Percentiles rank a stretch among this genome's conserved stretches.
Evolutionary conservation across 2,888 invertebrate species (phyloP).

Genomic region (Oeneis ivallda): DNA sequence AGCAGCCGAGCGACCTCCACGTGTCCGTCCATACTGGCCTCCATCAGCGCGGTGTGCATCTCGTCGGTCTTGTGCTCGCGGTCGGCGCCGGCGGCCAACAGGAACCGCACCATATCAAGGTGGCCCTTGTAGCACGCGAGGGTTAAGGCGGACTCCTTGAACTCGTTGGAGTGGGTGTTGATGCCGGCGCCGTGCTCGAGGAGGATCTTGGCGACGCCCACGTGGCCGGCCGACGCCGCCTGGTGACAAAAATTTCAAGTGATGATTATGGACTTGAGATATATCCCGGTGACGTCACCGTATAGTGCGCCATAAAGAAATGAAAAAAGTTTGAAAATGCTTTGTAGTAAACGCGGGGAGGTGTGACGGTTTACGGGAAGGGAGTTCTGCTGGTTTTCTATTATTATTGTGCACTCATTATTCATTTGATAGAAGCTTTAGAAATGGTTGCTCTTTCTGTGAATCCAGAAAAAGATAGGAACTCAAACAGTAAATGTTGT

Average conservation of each 20-base stretch:
- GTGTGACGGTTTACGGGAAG: no score
- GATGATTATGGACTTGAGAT: slow-evolving; percentile 86
- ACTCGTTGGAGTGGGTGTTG: slow-evolving; percentile 99
- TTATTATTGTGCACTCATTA: no score
- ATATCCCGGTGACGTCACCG: slow-evolving; percentile 83
- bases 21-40: slow-evolving; percentile 99
- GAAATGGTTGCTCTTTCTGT: no score
- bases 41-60: slow-evolving; percentile 99
- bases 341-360: no score
- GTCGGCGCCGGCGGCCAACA: slow-evolving; percentile 97
- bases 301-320: no score
- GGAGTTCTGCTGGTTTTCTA: no score
- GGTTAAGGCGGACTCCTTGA: slow-evolving; percentile 98
- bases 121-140: slow-evolving; percentile 97
- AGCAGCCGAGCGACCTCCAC: slow-evolving; percentile 97
- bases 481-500: no score
- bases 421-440: no score
- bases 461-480: no score
- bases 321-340: no score
- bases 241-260: slow-evolving; percentile 15
- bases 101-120: slow-evolving; percentile 97
- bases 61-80: slow-evolving; percentile 99
- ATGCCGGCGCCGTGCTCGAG: slow-evolving; percentile 97
- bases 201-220: slow-evolving; percentile 94
- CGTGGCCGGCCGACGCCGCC: slow-evolving; percentile 97